phyloP scores from a whole-genome alignment of 2,113 vertebrate genomes.

The Promerops cafer region DNA sequence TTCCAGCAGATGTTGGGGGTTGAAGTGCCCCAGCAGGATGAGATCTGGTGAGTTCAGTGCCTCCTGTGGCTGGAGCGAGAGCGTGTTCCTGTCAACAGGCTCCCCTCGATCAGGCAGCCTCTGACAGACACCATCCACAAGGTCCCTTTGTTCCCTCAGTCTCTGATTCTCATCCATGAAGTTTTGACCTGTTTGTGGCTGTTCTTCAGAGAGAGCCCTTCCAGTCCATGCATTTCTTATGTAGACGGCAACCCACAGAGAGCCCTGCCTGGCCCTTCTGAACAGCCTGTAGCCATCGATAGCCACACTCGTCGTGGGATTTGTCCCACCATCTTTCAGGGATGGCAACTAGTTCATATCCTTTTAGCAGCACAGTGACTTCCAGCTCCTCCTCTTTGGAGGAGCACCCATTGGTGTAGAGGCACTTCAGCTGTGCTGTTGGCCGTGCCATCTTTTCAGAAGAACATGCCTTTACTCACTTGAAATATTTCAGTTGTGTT shows the following conservation, averaged over 20 bases:
- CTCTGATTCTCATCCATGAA: not conserved
- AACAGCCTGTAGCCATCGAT: not conserved
- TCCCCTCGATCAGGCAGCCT: not conserved
- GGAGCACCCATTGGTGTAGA: too few species aligned
- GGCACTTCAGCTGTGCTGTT: not conserved
- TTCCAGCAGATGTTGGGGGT: not conserved
- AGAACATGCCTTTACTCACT: not conserved
- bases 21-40: not conserved
- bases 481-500: not conserved
- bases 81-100: not conserved
- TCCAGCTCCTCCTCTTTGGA: not conserved
- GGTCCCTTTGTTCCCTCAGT: not conserved
- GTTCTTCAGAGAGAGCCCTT: not conserved
- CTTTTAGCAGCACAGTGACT: not conserved
- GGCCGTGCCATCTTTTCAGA: not conserved
- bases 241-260: not conserved
- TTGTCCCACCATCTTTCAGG: not conserved
- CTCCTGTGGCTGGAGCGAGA: not conserved
- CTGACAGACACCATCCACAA: not conserved
- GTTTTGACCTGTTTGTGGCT: not conserved
- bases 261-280: not conserved
- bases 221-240: not conserved
- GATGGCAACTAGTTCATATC: not conserved
- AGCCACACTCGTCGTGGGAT: fast-evolving
- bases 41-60: not conserved